phyloP scores from a whole-genome alignment of 2,797 vertebrate species.

The Spheniscus humboldti region DNA sequence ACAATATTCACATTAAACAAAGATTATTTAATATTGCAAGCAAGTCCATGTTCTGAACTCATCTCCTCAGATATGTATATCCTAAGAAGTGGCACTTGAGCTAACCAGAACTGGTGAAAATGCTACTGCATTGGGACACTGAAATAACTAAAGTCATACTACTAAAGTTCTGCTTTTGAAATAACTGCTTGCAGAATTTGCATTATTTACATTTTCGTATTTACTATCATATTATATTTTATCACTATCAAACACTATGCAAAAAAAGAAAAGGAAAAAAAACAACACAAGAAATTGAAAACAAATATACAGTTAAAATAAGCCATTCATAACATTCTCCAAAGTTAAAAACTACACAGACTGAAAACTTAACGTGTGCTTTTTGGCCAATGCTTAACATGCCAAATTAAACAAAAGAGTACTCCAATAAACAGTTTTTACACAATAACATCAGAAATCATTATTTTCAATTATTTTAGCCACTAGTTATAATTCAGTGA shows the following conservation, averaged over 20 bases:
- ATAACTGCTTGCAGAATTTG: neutral
- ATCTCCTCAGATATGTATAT: neutral
- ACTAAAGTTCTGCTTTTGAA: neutral
- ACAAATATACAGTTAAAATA: neutral
- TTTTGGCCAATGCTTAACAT: neutral
- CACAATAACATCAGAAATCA: neutral
- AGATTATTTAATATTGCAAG: neutral
- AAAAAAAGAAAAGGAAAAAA: neutral
- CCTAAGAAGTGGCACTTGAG: neutral
- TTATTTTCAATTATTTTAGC: neutral
- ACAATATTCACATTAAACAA: neutral
- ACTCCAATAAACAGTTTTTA: neutral
- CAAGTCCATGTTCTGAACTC: neutral
- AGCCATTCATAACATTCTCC: neutral
- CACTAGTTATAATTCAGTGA: neutral
- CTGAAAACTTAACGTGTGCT: neutral
- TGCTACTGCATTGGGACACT: fast-evolving
- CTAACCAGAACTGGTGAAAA: neutral
- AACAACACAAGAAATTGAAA: neutral
- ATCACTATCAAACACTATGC: neutral
- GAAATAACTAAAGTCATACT: neutral
- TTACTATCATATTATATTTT: neutral
- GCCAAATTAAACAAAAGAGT: neutral
- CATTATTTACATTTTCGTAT: neutral
- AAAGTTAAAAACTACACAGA: neutral